phyloP scores from a whole-genome alignment of 2,888 invertebrate genomes.

The Craniophora ligustri region DNA sequence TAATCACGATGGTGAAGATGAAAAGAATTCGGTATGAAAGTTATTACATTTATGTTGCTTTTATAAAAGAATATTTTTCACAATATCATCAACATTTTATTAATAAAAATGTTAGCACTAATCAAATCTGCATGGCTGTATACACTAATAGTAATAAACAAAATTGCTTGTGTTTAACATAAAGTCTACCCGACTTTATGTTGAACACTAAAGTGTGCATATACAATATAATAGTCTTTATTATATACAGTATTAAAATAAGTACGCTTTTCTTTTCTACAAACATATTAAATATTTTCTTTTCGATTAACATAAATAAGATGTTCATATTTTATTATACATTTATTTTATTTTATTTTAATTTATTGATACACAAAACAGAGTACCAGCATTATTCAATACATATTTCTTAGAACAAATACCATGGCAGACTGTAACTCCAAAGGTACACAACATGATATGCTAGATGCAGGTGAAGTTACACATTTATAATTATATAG shows the following conservation, averaged over 20 bases:
- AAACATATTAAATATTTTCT: background rate
- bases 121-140: slow-evolving; percentile 16
- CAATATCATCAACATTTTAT: slow-evolving; percentile 7
- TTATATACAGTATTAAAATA: slow-evolving; percentile 17
- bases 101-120: slow-evolving; percentile 23
- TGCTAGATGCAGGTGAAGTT: no score
- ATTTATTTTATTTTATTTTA: no score
- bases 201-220: no score
- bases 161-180: slow-evolving; percentile 16
- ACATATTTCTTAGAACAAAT: no score
- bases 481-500: no score
- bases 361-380: no score
- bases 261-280: slow-evolving; percentile 18
- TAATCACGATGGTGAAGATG: slow-evolving; percentile 20
- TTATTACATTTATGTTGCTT: slow-evolving; percentile 15
- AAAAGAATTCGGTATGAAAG: slow-evolving; percentile 20
- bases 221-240: no score
- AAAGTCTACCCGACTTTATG: no score
- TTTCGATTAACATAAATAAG: slow-evolving; percentile 6
- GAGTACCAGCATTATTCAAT: no score
- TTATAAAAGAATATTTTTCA: slow-evolving; percentile 22
- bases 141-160: slow-evolving; percentile 25
- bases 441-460: no score
- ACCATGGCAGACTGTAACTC: no score
- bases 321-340: no score